These are phyloP conservation scores for Sphaerolaimus hirsutus DNA, from an alignment of 2,888 invertebrate genomes.

Conservation along the genomic window DNA sequence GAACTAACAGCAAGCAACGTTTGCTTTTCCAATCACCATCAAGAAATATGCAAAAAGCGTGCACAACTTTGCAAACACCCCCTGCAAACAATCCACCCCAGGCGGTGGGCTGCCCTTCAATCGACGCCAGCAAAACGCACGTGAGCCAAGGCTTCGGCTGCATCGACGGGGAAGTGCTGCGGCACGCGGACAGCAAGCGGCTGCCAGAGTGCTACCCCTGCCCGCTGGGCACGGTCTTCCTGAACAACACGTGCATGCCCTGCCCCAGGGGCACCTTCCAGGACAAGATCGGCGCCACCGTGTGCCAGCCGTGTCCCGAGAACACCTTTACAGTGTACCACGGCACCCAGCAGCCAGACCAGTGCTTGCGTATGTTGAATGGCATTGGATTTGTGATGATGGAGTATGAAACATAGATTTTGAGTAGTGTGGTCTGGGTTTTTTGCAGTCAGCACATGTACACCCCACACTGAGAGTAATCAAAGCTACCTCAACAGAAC, in stretches of 20 bases:
- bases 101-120: constrained; percentile 51
- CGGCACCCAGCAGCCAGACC: constrained; percentile 37
- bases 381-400: no score
- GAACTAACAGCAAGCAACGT: no score
- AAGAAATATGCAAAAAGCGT: no score
- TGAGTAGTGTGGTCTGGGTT: no score
- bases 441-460: no score
- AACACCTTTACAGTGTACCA: constrained; percentile 61
- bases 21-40: no score
- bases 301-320: constrained; percentile 73
- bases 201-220: constrained; percentile 75
- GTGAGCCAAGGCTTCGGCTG: constrained; percentile 74
- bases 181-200: constrained; percentile 48
- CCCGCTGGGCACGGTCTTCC: constrained; percentile 77
- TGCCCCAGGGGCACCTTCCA: constrained; percentile 77
- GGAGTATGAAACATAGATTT: no score
- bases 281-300: constrained; percentile 60
- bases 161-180: constrained; percentile 69
- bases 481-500: no score
- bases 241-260: constrained; percentile 59
- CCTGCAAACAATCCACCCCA: no score
- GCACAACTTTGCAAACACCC: no score
- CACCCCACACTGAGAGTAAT: no score
- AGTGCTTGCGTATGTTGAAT: constrained; percentile 16
- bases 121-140: constrained; percentile 57